Percentiles rank a stretch among this genome's conserved stretches.
Conservation (phyloP, 2,888 invertebrate species). For the Dynastes grantii region DNA sequence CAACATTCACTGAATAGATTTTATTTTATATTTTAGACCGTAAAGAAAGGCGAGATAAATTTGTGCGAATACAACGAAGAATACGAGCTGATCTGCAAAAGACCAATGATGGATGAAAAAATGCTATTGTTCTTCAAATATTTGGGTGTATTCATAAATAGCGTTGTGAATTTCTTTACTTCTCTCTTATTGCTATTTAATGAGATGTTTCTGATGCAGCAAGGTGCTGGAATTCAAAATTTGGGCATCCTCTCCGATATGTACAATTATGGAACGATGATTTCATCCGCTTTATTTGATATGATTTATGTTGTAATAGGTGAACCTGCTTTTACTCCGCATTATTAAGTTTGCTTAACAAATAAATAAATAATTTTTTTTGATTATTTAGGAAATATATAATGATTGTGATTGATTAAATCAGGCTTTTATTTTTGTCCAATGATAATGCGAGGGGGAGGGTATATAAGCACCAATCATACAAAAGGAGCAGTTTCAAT, state of each 20-base stretch:
- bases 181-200: constrained; percentile 45
- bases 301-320: constrained; percentile 32
- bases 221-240: constrained; percentile 49
- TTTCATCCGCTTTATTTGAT: constrained; percentile 30
- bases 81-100: constrained; percentile 28
- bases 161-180: constrained; percentile 42
- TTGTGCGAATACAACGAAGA: constrained; percentile 42
- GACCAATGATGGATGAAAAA: constrained; percentile 40
- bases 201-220: constrained; percentile 50
- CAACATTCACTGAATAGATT: background rate
- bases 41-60: constrained; percentile 28
- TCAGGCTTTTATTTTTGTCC: background rate
- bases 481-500: background rate
- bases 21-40: constrained; percentile 35
- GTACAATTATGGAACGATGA: constrained; percentile 48
- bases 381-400: constrained; percentile 1
- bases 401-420: background rate
- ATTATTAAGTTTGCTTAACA: background rate
- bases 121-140: constrained; percentile 42
- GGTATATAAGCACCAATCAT: background rate
- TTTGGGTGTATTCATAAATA: constrained; percentile 45
- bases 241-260: constrained; percentile 48
- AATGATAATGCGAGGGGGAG: background rate
- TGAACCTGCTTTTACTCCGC: background rate
- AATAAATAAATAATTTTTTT: background rate